Evolutionary conservation across 2,888 invertebrate genomes (phyloP), one percentile per base, ranked within the genome.

Genomic region (Drosophila borealis): DNA sequence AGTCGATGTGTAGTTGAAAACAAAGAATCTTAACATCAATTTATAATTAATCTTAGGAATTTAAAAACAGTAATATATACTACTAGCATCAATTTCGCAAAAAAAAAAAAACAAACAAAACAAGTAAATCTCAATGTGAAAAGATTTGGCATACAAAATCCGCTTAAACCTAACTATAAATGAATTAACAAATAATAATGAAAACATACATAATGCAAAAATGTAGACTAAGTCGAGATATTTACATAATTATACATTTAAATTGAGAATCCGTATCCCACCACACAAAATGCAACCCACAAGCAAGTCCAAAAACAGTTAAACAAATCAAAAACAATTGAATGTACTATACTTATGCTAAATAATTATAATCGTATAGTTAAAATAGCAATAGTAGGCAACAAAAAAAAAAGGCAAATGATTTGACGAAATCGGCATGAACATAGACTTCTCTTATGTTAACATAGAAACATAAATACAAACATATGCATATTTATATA

Each of bases 271-370:
- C 78, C 81, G 74, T 69, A 84, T 86, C 86, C 85, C 85, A 85
- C 85, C 85, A 84, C 81, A 81, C 56, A 76, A 74, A 81, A 76
- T 76, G 81, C 81, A 77, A 80, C 81, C 86, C 86, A 86, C 84
- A 80, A 81, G 80, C 77, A 72, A 83, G 78, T 79, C 79, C 85
- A 85, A 79, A 50, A 61, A n/a, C 44, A 61, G 46, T 17, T n/a
- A 29, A 41, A 41, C 55, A 70, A 69, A 63, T 50, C 25, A 25
- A n/a, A 63, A 61, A 60, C 10, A 25, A 42, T 51, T 49, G 41
- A 63, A 63, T 64, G 48, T 57, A 62, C 46, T 68, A 54, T 51
- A 51, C 21, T 64, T 37, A 57, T 59, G 48, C 63, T 49, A 60
- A 61, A 59, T 68, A 69, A 56, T 53, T 64, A 49, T 61, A 64